phyloP scores from a whole-genome alignment of 2,888 invertebrate genomes.

The Protula sp. region DNA sequence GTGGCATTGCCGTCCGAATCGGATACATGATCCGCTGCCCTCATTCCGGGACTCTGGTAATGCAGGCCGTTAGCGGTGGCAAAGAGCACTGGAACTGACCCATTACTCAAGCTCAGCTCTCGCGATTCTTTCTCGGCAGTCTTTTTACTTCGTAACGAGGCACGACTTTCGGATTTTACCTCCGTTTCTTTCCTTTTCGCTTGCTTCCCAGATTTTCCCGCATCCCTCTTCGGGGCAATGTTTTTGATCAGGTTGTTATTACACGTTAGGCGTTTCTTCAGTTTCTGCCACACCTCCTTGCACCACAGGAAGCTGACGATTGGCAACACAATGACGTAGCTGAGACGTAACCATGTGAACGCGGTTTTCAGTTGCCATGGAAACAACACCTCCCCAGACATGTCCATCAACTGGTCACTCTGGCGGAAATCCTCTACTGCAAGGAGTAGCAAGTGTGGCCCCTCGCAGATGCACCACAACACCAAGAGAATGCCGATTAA shows the following conservation, averaged over 20 bases:
- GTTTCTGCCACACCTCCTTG: constrained; percentile 40
- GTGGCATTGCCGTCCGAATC: constrained; percentile 1
- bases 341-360: constrained; percentile 41
- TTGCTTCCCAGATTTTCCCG: not conserved
- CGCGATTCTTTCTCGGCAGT: no score
- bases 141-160: not conserved
- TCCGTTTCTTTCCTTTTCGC: no score
- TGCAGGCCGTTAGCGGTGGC: constrained; percentile 45
- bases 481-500: constrained; percentile 30
- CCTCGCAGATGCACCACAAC: constrained; percentile 35
- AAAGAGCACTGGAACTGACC: constrained; percentile 42
- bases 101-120: no score
- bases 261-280: constrained; percentile 39
- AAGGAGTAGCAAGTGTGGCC: constrained; percentile 30
- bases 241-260: constrained; percentile 27
- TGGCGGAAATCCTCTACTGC: constrained; percentile 12
- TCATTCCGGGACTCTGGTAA: constrained; percentile 25
- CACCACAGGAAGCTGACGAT: constrained; percentile 34
- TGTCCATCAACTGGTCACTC: constrained; percentile 1
- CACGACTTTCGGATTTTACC: not conserved
- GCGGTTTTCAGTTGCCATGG: constrained; percentile 36
- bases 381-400: constrained; percentile 22
- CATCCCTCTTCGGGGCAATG: not conserved
- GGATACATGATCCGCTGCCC: constrained; percentile 4
- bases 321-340: constrained; percentile 36